Evolutionary conservation across 2,113 vertebrate genomes (phyloP).

Genomic region (Serilophus lunatus): DNA sequence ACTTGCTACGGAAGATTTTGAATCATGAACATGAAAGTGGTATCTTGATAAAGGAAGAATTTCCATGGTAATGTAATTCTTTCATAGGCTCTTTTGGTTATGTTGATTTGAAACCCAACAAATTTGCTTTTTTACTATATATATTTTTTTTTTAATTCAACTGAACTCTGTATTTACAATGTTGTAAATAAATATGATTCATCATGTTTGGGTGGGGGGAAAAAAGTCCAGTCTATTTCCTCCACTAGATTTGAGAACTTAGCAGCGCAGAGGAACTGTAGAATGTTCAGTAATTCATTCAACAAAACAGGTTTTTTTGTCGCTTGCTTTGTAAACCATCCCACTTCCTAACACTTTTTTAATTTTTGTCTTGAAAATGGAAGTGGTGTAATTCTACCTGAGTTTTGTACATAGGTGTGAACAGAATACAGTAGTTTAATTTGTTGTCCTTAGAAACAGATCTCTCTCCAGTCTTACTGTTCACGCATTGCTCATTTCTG

Average conservation of each 20-base stretch:
- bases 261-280: background rate
- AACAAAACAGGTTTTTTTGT: background rate
- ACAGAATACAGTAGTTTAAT: background rate
- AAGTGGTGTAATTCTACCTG: background rate
- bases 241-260: background rate
- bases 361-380: background rate
- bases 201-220: background rate
- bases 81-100: background rate
- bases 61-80: background rate
- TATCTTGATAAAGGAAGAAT: background rate
- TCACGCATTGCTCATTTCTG: background rate
- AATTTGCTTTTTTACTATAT: background rate
- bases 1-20: background rate
- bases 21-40: background rate
- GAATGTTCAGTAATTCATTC: background rate
- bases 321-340: background rate
- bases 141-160: background rate
- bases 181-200: background rate
- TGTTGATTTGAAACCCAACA: background rate
- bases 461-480: background rate
- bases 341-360: background rate
- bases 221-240: background rate
- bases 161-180: background rate
- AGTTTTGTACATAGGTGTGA: background rate
- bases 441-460: background rate